Evolutionary conservation across 2,113 vertebrate species (phyloP), one percentile per base, ranked within the genome.

Genomic region (Tetrax tetrax): DNA sequence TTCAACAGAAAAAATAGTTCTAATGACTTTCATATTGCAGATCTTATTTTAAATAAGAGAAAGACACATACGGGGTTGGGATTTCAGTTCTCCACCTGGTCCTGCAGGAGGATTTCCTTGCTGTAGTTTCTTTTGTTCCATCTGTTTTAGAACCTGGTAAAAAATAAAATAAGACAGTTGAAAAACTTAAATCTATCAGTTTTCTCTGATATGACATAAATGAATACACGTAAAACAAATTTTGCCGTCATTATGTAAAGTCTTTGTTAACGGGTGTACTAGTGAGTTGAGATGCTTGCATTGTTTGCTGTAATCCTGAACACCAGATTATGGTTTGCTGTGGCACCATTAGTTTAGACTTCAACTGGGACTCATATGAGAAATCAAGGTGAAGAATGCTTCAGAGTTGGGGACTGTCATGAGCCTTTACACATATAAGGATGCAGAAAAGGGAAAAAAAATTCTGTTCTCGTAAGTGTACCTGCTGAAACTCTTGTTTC

Each of bases 401-500:
- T 53, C 66, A 87, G 47, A 88, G 33, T 0, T 75, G 37, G 12
- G 10, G 24, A 70, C 8, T 70, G 70, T 54, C 68, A 83, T 63
- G 63, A 95, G 71, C 29, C 16, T 1, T 82, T 82, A 92, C 13
- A 56, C 33, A 57, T 41, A 51, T 3, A 70, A 79, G 31, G 25
- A 60, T 21, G 78, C 9, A 66, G 29, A 50, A 87, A 33, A 41
- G 18, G 22, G 1, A 63, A 21, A 77, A 54, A 57, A 6, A 8
- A 4, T 21, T 28, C 24, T 86, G 22, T 53, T 69, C 53, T 91
- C 27, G 0, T 33, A 68, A 47, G 5, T 10, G 7, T 96, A 99
- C 99, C 98, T 99, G 99, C 59, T 99, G 98, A 56, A 99, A 97
- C 89, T 99, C 99, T 13, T 98, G 92, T 95, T 99, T 99, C 98